Evolutionary conservation across 2,113 vertebrate species (phyloP), one percentile per base, ranked within the genome.

Genomic region (Oostethus manadensis): DNA sequence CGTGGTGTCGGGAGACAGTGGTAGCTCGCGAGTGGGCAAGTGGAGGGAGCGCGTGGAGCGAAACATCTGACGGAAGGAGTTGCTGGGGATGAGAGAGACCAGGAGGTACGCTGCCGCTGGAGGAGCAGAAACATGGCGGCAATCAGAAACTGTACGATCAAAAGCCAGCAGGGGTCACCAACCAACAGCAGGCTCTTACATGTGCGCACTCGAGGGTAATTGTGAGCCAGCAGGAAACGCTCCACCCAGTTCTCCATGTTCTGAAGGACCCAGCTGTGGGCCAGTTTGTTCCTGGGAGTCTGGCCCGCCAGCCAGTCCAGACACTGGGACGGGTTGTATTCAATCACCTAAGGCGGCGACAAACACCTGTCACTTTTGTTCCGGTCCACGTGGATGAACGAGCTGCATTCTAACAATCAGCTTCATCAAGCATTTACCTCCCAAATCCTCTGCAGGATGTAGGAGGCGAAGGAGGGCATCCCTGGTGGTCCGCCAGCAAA

Each of bases 211-310:
- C 97, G 89, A 48, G 97, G 97, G 71, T 99, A 99, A 88, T 98
- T 99, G 88, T 99, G 97, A 4, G 96, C 97, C 87, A 99, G 85
- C 70, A 98, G 93, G 85, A 99, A 99, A 18, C 97, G 91, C 47
- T 99, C 97, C 20, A 99, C 96, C 97, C 97, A 99, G 88, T 95
- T 98, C 69, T 99, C 97, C 97, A 99, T 98, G 88, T 99, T 99
- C 87, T 99, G 97, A 74, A 99, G 89, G 20, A 99, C 97, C 97
- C 97, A 99, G 86, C 95, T 99, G 89, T 99, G 97, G 51, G 97
- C 97, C 38, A 99, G 88, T 56, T 99, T 99, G 85, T 98, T 99
- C 60, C 96, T 90, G 44, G 97, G 97, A 0, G 97, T 99, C 81
- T 99, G 97, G 8, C 98, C 95, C 10, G 97, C 97, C 84, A 99